Conservation (phyloP, 2,797 vertebrate species). For the Micropoecilia bifurca region DNA sequence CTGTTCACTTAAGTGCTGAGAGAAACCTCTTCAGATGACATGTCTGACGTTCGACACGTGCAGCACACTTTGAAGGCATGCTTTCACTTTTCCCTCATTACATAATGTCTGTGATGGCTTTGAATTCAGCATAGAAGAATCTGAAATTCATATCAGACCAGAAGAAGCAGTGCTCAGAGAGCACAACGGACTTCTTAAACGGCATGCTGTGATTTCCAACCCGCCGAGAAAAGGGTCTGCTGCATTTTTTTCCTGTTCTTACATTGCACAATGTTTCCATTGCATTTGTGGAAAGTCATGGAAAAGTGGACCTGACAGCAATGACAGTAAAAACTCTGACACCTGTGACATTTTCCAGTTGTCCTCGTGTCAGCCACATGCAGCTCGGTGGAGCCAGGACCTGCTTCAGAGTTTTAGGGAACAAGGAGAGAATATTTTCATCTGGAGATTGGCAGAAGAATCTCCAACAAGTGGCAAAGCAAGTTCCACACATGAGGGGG, state of each 20-base stretch:
- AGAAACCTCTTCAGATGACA: slow-evolving; percentile 43
- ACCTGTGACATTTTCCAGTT: slow-evolving; percentile 82
- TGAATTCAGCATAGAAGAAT: slow-evolving; percentile 42
- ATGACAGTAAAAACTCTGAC: slow-evolving; percentile 76
- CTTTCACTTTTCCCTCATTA: slow-evolving; percentile 72
- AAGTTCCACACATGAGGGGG: neutral
- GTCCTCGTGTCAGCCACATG: slow-evolving; percentile 63
- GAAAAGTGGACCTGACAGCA: slow-evolving; percentile 74
- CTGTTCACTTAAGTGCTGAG: slow-evolving; percentile 40
- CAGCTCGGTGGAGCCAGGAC: slow-evolving; percentile 30
- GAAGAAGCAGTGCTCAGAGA: slow-evolving; percentile 51
- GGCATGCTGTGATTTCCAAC: slow-evolving; percentile 53
- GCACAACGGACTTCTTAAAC: slow-evolving; percentile 58
- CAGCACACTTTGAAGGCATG: slow-evolving; percentile 47
- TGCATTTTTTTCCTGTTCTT: slow-evolving; percentile 70
- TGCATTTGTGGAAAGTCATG: slow-evolving; percentile 72
- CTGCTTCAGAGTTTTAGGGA: slow-evolving; percentile 55
- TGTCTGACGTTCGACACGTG: slow-evolving; percentile 52
- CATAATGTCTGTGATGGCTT: slow-evolving; percentile 42
- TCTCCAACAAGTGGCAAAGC: neutral
- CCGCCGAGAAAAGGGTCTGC: slow-evolving; percentile 54
- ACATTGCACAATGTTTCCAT: slow-evolving; percentile 76
- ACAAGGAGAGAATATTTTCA: slow-evolving; percentile 48
- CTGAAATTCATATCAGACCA: slow-evolving; percentile 62
- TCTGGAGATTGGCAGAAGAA: slow-evolving; percentile 22